Base-by-base conservation (phyloP, 2,888 invertebrate species). In the Cosmia pyralina region DNA sequence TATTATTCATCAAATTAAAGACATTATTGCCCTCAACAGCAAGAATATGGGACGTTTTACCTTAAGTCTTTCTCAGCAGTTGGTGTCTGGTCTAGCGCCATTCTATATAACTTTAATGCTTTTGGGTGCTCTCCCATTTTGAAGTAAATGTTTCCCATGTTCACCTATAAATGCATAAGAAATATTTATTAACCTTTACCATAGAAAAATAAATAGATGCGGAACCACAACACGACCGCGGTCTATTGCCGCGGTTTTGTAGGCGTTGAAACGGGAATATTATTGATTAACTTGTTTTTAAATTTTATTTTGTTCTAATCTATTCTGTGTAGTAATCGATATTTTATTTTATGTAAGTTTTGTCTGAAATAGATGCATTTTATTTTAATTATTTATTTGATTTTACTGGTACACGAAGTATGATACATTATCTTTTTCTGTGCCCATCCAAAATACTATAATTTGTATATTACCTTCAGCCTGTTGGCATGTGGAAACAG, bases 121-220 rank as follows among this genome's bases (percentile, higher is more conserved):
- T 99, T 99, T 19, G 98, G 98, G 90, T 98, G 99, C 89, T 98
- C 97, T 83, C 98, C 99, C 97, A 99, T 98, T 94, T 98, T 98
- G 89, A 98, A 98, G 93, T 99, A 99, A 88, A 99, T 99, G 91
- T 99, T 99, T 2, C 99, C 99, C 98, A 99, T 99, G 93, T 99
- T 99, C 0, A 96, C 96, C 96, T 96, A 73, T 69, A 80, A 81
- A 87, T 79, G 34, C 15, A 50, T 44, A 17, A 8, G 2, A 34
- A 28, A n/a, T 50, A 69, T 15, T 10, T 17, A 17, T 6, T 50
- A 17, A 17, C 7, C 5, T 7, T 28, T 17, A 53, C 28, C n/a
- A 41, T 11, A 38, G 0, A 69, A 63, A 19, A 50, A 65, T 41
- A 38, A 48, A 38, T 7, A 46, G 19, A 48, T 34, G 63, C 48